These are phyloP conservation scores for Hydrozoanthus gracilis DNA, from an alignment of 92 coral and sea anemone genomes.

Conservation along the genomic window DNA sequence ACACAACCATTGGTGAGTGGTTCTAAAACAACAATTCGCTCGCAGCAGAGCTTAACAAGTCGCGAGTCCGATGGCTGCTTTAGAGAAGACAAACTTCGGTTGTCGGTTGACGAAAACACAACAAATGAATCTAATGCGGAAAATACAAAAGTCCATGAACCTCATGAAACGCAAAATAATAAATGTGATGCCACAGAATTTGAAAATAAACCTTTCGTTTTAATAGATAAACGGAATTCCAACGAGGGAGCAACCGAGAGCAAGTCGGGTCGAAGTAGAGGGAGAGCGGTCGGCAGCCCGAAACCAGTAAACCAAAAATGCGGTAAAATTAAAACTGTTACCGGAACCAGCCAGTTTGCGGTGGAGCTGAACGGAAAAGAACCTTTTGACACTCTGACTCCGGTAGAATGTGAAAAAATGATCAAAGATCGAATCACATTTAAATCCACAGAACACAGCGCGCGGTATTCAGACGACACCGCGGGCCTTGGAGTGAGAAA, in stretches of 20 bases:
- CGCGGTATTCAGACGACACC: neutral
- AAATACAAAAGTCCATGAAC: neutral
- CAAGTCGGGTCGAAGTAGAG: neutral
- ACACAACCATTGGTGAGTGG: neutral
- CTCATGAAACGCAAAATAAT: slow-evolving; percentile 6
- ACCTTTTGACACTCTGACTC: slow-evolving; percentile 13
- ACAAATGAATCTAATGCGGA: neutral
- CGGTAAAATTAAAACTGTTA: neutral
- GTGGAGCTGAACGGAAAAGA: neutral
- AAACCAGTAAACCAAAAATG: neutral
- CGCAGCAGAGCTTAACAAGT: neutral
- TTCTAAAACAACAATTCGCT: neutral
- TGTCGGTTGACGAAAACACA: neutral
- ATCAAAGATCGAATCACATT: neutral
- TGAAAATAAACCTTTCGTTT: neutral
- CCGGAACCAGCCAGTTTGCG: neutral
- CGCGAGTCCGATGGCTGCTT: neutral
- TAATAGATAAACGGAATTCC: neutral
- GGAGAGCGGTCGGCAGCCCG: neutral
- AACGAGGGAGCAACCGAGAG: neutral
- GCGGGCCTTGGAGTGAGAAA: neutral
- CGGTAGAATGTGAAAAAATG: slow-evolving; percentile 21
- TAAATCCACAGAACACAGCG: neutral
- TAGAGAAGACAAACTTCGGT: neutral
- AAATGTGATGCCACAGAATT: neutral